Percentiles rank a stretch among this genome's conserved stretches.
These are phyloP conservation scores for Ridgeia piscesae DNA, from an alignment of 1,140 invertebrate species.

Conservation along the genomic window DNA sequence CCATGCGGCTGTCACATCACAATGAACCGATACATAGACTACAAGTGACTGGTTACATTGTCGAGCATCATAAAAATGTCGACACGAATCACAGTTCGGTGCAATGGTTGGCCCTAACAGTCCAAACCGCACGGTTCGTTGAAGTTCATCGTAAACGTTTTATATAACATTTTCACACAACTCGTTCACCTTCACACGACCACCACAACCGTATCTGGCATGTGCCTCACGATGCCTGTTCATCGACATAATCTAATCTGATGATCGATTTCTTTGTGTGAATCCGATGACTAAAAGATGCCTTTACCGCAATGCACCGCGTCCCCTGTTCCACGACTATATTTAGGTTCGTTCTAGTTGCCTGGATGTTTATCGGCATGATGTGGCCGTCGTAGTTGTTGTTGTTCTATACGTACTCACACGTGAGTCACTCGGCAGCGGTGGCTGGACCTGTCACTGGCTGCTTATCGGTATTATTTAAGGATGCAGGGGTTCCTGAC, in stretches of 20 bases:
- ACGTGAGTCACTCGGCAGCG: not conserved
- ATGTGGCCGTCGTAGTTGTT: not conserved
- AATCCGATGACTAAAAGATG: not conserved
- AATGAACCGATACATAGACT: not conserved
- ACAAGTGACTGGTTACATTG: not conserved
- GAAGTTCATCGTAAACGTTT: not conserved
- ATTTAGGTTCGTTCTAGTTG: not conserved
- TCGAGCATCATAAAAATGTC: not conserved
- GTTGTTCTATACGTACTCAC: no score
- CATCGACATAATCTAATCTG: not conserved
- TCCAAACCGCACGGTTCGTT: not conserved
- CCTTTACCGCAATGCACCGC: not conserved
- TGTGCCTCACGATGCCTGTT: not conserved
- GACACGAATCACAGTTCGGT: not conserved
- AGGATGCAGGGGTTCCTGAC: not conserved
- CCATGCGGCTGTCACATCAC: not conserved
- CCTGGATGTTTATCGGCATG: not conserved
- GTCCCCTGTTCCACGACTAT: not conserved
- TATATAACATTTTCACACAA: not conserved
- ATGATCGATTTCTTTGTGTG: not conserved
- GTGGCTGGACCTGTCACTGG: not conserved
- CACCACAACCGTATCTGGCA: not conserved
- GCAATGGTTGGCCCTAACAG: not conserved
- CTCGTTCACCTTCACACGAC: not conserved
- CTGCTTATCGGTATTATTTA: not conserved